Conservation (phyloP, 2,888 invertebrate species). For the Quadroppia sp. region DNA sequence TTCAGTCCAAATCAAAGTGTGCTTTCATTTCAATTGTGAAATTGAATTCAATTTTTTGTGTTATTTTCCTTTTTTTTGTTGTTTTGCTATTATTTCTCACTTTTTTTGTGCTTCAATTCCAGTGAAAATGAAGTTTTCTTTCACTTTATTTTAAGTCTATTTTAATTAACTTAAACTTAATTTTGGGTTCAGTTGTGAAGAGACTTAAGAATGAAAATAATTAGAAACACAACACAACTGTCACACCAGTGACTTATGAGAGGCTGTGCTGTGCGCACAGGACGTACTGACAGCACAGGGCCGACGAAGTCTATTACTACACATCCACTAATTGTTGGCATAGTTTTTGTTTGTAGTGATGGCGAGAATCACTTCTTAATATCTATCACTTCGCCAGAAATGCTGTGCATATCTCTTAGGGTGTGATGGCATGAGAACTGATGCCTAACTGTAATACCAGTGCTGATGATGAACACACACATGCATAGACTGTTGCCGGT, state of each 20-base stretch:
- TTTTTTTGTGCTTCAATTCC: too few species aligned
- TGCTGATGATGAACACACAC: not conserved
- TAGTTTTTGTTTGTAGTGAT: constrained; percentile 18
- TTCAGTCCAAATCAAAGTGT: not conserved
- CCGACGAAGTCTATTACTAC: not conserved
- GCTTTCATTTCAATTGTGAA: not conserved
- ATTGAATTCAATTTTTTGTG: too few species aligned
- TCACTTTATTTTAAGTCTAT: too few species aligned
- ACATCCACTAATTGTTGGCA: constrained; percentile 34
- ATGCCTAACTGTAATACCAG: constrained; percentile 15
- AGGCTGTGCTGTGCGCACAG: too few species aligned
- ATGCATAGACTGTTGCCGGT: not conserved
- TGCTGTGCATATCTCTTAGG: constrained; percentile 13
- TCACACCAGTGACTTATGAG: constrained; percentile 15
- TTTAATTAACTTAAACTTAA: constrained; percentile 14
- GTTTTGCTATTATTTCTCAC: not conserved
- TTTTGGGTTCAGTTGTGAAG: not conserved
- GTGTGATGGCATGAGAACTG: constrained; percentile 31
- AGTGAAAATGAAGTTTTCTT: too few species aligned
- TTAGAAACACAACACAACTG: constrained; percentile 26
- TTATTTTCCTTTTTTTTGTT: not conserved
- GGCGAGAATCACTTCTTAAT: not conserved
- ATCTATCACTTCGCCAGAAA: constrained; percentile 30
- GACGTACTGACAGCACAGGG: not conserved
- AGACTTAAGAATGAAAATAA: constrained; percentile 4